phyloP scores from a whole-genome alignment of 2,888 invertebrate genomes.

The Heliconius sara region DNA sequence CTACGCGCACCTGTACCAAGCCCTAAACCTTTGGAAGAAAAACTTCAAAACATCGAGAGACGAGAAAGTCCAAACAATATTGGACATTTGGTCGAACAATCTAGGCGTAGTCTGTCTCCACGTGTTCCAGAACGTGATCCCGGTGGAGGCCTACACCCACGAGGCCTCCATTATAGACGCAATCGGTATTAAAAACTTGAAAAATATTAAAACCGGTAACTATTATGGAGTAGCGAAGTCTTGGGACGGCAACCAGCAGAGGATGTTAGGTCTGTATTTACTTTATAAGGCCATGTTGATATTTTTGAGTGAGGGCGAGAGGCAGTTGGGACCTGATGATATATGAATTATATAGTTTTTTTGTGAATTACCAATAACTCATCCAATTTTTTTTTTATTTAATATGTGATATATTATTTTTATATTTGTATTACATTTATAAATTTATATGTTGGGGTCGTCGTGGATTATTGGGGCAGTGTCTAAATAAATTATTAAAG shows the following conservation, averaged over 20 bases:
- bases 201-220: constrained; percentile 91
- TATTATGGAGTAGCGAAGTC: constrained; percentile 91
- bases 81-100: constrained; percentile 93
- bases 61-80: constrained; percentile 90
- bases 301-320: constrained; percentile 93
- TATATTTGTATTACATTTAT: no score
- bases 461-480: no score
- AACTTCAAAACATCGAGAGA: constrained; percentile 72
- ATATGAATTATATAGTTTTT: constrained; percentile 57
- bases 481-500: no score
- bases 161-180: constrained; percentile 98
- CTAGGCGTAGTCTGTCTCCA: constrained; percentile 95
- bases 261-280: constrained; percentile 90
- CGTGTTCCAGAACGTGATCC: constrained; percentile 94
- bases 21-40: constrained; percentile 86
- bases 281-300: constrained; percentile 92
- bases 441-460: no score
- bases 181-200: constrained; percentile 89
- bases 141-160: constrained; percentile 95
- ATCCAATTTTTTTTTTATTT: not conserved
- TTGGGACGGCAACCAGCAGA: constrained; percentile 87
- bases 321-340: constrained; percentile 92
- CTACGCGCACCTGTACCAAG: constrained; percentile 95
- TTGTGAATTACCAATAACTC: no score
- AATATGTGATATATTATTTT: no score